Conservation (phyloP, 2,888 invertebrate species). For the Dolomedes plantarius region DNA sequence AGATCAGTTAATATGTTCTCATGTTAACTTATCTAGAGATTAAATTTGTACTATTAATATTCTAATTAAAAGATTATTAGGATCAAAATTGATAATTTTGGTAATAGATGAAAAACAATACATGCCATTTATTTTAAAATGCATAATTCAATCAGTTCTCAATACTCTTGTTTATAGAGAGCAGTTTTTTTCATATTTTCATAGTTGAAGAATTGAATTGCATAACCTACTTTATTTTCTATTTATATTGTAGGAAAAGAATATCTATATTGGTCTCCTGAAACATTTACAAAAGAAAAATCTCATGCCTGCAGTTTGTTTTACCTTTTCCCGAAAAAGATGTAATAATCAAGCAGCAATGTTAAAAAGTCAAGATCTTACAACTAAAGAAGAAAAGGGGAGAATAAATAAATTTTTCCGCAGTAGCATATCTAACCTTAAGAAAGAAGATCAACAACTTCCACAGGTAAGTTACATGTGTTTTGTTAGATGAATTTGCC, state of each 20-base stretch:
- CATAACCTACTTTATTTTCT: too few relatives aligned
- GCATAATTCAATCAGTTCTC: too few relatives aligned
- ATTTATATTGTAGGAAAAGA: slow-evolving; percentile 48
- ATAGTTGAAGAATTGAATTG: too few relatives aligned
- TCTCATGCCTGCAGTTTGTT: slow-evolving; percentile 94
- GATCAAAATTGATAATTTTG: too few relatives aligned
- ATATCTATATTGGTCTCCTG: slow-evolving; percentile 59
- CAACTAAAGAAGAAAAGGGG: slow-evolving; percentile 88
- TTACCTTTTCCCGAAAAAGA: slow-evolving; percentile 90
- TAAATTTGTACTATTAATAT: too few relatives aligned
- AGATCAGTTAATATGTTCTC: too few relatives aligned
- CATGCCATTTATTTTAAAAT: too few relatives aligned
- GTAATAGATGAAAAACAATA: too few relatives aligned
- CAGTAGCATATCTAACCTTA: slow-evolving; percentile 87
- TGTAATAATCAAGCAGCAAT: slow-evolving; percentile 84
- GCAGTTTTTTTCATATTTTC: too few relatives aligned
- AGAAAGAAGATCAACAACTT: slow-evolving; percentile 89
- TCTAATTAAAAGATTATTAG: too few relatives aligned
- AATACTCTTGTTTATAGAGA: too few relatives aligned
- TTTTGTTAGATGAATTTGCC: background rate
- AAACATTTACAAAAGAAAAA: slow-evolving; percentile 76
- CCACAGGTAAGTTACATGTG: slow-evolving; percentile 85
- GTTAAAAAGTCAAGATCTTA: slow-evolving; percentile 83
- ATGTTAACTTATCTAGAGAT: too few relatives aligned
- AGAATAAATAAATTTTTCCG: slow-evolving; percentile 91